phyloP scores from a whole-genome alignment of 2,888 invertebrate species.

The Pelosia muscerda region DNA sequence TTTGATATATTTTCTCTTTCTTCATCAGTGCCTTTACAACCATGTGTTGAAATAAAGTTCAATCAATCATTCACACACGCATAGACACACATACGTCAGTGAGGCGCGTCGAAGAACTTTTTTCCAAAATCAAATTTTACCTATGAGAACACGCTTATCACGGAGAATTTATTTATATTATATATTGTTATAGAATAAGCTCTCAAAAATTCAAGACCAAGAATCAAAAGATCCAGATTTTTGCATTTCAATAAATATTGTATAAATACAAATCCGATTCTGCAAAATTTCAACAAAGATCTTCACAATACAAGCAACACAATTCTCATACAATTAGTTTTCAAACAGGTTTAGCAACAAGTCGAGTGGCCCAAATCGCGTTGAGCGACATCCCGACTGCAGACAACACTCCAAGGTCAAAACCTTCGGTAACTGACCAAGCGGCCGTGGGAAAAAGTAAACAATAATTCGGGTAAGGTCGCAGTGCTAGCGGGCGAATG shows the following conservation, averaged over 20 bases:
- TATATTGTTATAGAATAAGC: too few relatives aligned
- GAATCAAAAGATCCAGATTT: too few relatives aligned
- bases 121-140: too few relatives aligned
- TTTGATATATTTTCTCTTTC: too few relatives aligned
- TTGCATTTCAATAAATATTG: background rate
- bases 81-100: too few relatives aligned
- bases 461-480: conserved; percentile 44
- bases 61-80: too few relatives aligned
- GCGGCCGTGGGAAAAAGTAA: conserved; percentile 52
- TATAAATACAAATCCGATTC: background rate
- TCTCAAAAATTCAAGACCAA: too few relatives aligned
- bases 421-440: conserved; percentile 50
- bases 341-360: conserved; percentile 51
- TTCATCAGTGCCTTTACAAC: too few relatives aligned
- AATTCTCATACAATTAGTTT: conserved; percentile 16
- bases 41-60: too few relatives aligned
- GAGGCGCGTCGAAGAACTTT: too few relatives aligned
- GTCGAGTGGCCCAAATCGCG: conserved; percentile 48
- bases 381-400: conserved; percentile 47
- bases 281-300: background rate
- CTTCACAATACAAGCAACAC: background rate
- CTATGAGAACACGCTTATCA: too few relatives aligned
- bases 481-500: conserved; percentile 28
- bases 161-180: too few relatives aligned
- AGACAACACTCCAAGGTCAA: conserved; percentile 54